Conservation (phyloP, 2,797 vertebrate genomes). For the Megaceryle alcyon region DNA sequence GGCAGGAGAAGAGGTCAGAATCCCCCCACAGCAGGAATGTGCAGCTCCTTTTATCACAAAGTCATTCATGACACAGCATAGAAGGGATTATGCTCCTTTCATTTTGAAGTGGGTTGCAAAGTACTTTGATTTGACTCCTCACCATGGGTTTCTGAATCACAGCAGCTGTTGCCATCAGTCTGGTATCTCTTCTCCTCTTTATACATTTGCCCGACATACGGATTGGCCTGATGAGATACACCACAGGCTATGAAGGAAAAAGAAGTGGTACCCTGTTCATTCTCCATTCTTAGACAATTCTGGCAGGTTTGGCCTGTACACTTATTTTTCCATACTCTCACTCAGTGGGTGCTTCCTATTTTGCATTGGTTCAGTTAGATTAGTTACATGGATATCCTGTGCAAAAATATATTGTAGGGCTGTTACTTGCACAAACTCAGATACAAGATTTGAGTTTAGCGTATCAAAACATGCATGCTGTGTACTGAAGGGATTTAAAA, state of each 20-base stretch:
- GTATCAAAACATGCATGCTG: not conserved
- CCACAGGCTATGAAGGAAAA: not conserved
- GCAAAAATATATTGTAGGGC: not conserved
- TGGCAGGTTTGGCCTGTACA: not conserved
- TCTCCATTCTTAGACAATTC: not conserved
- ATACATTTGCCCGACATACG: accelerated
- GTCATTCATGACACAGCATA: accelerated
- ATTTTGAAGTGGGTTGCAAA: not conserved
- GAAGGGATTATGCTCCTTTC: not conserved
- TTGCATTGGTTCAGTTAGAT: not conserved
- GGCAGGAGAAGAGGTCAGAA: not conserved
- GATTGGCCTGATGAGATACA: not conserved
- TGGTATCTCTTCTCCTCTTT: not conserved
- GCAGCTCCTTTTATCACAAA: not conserved
- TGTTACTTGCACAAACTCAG: not conserved
- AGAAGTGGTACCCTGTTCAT: not conserved
- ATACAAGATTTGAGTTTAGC: not conserved
- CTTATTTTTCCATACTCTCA: not conserved
- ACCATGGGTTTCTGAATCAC: not conserved
- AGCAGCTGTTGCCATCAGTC: accelerated
- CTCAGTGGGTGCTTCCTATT: not conserved
- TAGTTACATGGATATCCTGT: not conserved
- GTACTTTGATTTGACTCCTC: not conserved
- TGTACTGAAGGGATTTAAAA: not conserved
- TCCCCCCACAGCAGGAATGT: not conserved